Conservation (phyloP, 1,140 invertebrate species). For the Hylaeus anthracinus region DNA sequence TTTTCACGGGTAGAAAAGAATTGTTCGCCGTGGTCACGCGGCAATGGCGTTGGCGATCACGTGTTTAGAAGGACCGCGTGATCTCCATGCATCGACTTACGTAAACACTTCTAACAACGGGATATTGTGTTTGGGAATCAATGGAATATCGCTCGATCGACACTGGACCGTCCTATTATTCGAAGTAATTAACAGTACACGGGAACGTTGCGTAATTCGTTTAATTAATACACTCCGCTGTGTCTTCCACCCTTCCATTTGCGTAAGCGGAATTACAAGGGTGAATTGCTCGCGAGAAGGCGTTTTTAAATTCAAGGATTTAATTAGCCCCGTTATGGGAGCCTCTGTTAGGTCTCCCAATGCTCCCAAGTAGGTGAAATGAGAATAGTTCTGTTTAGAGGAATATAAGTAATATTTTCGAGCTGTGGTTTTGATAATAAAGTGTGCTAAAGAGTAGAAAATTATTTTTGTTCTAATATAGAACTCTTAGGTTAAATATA, state of each 20-base stretch:
- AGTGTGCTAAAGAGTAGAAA: no score
- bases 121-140: constrained; percentile 39
- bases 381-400: no score
- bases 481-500: no score
- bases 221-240: constrained; percentile 25
- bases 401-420: no score
- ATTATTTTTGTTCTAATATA: no score
- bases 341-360: no score
- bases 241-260: background rate
- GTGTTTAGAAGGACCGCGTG: constrained; percentile 22
- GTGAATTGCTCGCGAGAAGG: background rate
- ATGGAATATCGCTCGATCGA: constrained; percentile 31
- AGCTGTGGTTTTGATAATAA: no score
- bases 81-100: constrained; percentile 11
- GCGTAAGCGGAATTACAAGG: constrained; percentile 5
- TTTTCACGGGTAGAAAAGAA: background rate
- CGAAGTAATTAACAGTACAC: constrained; percentile 34
- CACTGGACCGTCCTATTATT: constrained; percentile 26
- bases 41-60: background rate
- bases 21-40: constrained; percentile 12
- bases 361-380: no score
- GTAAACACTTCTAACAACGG: constrained; percentile 9
- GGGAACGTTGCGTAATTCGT: constrained; percentile 24
- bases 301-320: no score
- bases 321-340: no score